These are phyloP conservation scores for Loriculus beryllinus DNA, from an alignment of 2,797 vertebrate genomes.

Conservation along the genomic window DNA sequence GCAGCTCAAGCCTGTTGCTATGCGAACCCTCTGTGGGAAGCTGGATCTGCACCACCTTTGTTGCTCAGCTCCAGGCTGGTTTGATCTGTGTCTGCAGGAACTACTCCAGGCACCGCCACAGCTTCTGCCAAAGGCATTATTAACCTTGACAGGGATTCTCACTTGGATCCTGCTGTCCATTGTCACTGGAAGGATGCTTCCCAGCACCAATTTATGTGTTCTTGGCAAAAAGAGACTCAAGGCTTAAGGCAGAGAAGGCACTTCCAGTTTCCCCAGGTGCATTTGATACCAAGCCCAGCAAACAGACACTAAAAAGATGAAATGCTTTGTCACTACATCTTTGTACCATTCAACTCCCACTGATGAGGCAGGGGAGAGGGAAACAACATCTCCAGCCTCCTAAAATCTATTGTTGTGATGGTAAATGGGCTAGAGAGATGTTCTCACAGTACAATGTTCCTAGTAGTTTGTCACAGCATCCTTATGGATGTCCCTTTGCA, in stretches of 20 bases:
- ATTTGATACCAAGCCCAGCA: background rate
- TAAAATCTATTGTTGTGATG: background rate
- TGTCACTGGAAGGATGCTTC: background rate
- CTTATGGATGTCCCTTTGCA: background rate
- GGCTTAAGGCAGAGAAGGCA: background rate
- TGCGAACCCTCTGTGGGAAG: background rate
- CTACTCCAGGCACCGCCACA: background rate
- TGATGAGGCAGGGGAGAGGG: background rate
- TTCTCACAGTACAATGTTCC: background rate
- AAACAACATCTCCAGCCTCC: background rate
- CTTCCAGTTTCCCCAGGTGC: background rate
- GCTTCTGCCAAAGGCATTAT: background rate
- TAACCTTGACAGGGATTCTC: background rate
- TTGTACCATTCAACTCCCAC: background rate
- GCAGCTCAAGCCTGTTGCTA: background rate
- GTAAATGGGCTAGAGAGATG: background rate
- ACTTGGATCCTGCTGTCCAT: accelerated
- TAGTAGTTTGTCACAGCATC: background rate
- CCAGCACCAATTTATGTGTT: background rate
- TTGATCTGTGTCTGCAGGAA: background rate
- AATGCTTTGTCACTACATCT: background rate
- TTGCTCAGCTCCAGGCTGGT: background rate
- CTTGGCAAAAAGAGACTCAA: background rate
- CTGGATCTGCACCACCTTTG: background rate
- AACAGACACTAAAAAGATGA: background rate